These are phyloP conservation scores for Tillus elongatus DNA, from an alignment of 2,888 invertebrate genomes.

Conservation along the genomic window DNA sequence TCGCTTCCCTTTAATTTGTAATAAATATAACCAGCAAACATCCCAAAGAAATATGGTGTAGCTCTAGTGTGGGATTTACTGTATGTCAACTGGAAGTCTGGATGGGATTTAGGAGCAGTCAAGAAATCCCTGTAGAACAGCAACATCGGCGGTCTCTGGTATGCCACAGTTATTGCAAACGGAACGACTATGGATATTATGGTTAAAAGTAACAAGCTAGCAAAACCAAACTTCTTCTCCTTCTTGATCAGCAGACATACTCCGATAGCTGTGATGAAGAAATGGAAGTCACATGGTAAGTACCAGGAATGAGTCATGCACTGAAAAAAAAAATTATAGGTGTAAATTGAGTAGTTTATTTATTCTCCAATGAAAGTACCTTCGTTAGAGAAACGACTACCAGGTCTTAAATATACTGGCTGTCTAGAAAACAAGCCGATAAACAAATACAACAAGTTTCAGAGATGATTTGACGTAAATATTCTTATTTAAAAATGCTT, in stretches of 20 bases:
- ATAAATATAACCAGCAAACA: slow-evolving; percentile 46
- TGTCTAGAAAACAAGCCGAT: too few species aligned
- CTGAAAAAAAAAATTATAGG: slow-evolving; percentile 39
- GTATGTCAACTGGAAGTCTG: slow-evolving; percentile 49
- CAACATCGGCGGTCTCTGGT: slow-evolving; percentile 46
- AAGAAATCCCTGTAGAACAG: slow-evolving; percentile 51
- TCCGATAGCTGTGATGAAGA: slow-evolving; percentile 49
- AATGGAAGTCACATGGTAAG: slow-evolving; percentile 62
- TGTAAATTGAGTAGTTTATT: too few species aligned
- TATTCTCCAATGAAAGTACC: too few species aligned
- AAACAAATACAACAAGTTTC: too few species aligned
- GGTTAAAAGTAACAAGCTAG: slow-evolving; percentile 35
- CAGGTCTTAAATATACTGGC: too few species aligned
- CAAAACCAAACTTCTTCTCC: slow-evolving; percentile 38
- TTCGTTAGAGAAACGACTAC: too few species aligned
- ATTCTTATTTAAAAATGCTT: too few species aligned
- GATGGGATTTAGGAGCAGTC: slow-evolving; percentile 43
- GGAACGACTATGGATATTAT: slow-evolving; percentile 44
- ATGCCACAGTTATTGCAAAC: slow-evolving; percentile 45
- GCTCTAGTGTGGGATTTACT: slow-evolving; percentile 53
- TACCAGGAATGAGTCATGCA: slow-evolving; percentile 62
- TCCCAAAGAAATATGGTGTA: slow-evolving; percentile 51
- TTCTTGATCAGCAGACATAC: slow-evolving; percentile 43
- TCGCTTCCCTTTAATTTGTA: slow-evolving; percentile 36
- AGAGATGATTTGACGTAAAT: too few species aligned